Evolutionary conservation across 2,888 invertebrate species (phyloP).

Genomic region (Mactromeris polynyma): DNA sequence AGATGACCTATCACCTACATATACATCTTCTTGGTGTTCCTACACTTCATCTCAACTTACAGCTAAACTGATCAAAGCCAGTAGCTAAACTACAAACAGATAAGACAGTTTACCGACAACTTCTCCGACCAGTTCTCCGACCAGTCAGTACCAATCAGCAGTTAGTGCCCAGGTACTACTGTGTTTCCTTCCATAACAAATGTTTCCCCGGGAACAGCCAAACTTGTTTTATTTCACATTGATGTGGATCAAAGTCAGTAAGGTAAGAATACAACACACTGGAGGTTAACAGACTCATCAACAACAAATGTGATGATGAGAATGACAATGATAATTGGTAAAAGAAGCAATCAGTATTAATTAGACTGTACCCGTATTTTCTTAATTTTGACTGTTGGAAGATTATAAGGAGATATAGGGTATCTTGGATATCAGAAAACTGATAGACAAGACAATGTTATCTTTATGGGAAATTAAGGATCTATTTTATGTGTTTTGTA

Average conservation of each 20-base stretch:
- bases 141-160: neutral
- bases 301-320: conserved; percentile 25
- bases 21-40: neutral
- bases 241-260: neutral
- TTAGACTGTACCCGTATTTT: conserved; percentile 44
- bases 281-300: conserved; percentile 38
- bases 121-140: neutral
- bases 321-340: conserved; percentile 39
- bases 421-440: conserved; percentile 37
- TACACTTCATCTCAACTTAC: neutral
- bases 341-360: conserved; percentile 51
- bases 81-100: neutral
- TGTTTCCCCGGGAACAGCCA: neutral
- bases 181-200: neutral
- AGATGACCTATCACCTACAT: conserved; percentile 40
- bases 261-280: neutral
- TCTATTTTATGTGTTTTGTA: conserved; percentile 53
- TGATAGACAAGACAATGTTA: conserved; percentile 56
- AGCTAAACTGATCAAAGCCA: neutral
- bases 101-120: neutral
- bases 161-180: neutral
- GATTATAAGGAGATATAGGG: conserved; percentile 42
- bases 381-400: conserved; percentile 37
- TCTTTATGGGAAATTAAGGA: conserved; percentile 66
- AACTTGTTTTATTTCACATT: neutral